Percentiles rank a stretch among this genome's conserved stretches.
phyloP scores from a whole-genome alignment of 2,797 vertebrate genomes.

The Acrossocheilus wenchowensis region DNA sequence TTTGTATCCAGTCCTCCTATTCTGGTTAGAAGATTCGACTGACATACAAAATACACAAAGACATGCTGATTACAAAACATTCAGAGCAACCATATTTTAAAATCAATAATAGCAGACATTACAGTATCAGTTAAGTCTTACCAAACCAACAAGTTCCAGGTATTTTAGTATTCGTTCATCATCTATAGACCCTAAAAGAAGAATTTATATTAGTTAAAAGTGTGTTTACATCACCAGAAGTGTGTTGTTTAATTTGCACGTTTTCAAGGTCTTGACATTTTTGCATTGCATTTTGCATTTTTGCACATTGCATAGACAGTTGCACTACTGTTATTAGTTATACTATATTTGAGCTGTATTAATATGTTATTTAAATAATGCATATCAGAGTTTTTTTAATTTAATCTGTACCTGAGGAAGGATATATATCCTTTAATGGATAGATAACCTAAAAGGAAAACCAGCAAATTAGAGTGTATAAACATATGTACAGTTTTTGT shows the following conservation, averaged over 20 bases:
- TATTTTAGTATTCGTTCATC: constrained; percentile 91
- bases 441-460: constrained; percentile 88
- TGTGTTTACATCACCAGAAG: background rate
- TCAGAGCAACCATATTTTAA: background rate
- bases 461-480: background rate
- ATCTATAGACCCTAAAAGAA: constrained; percentile 82
- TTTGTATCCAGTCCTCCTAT: constrained; percentile 89
- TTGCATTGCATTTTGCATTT: background rate
- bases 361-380: background rate
- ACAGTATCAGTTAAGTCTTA: constrained; percentile 71
- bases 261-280: background rate
- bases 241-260: background rate
- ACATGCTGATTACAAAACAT: background rate
- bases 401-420: constrained; percentile 83
- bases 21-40: constrained; percentile 87
- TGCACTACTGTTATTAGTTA: background rate
- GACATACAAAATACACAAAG: constrained; percentile 52
- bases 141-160: constrained; percentile 90
- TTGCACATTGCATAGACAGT: background rate
- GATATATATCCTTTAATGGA: constrained; percentile 94
- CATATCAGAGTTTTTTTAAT: background rate
- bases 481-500: background rate
- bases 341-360: background rate
- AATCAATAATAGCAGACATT: background rate
- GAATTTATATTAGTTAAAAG: background rate